Evolutionary conservation across 37 sponge, comb jelly and placozoan genomes (phyloP).

Genomic region (Corticium candelabrum): DNA sequence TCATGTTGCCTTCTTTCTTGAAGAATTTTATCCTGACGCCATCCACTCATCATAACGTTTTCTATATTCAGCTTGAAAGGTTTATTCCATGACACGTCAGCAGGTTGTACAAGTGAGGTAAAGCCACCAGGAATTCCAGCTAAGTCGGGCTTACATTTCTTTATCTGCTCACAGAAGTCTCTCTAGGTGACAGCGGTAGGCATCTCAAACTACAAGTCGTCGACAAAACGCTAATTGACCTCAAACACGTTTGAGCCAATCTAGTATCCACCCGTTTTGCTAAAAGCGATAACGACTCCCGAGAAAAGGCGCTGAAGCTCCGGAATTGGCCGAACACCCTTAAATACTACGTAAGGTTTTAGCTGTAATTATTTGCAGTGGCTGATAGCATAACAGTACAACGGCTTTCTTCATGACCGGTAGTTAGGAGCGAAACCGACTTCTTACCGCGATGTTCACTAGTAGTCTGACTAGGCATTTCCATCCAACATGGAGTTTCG

Average conservation of each 20-base stretch:
- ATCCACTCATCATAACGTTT: background rate
- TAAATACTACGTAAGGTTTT: constrained; percentile 46
- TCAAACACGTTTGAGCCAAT: too few relatives aligned
- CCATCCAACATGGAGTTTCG: constrained; percentile 54
- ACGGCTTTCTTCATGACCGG: constrained; percentile 44
- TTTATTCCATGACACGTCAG: too few relatives aligned
- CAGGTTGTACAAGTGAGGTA: too few relatives aligned
- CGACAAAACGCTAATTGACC: too few relatives aligned
- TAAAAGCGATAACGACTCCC: too few relatives aligned
- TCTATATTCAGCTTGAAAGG: background rate
- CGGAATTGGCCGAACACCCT: constrained; percentile 26
- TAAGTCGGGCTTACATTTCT: too few relatives aligned
- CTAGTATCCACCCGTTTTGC: too few relatives aligned
- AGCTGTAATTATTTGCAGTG: constrained; percentile 27
- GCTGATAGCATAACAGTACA: constrained; percentile 50
- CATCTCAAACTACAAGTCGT: too few relatives aligned
- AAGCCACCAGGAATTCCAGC: too few relatives aligned
- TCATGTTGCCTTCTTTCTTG: background rate
- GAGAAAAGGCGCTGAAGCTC: too few relatives aligned
- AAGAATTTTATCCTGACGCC: background rate
- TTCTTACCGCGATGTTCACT: constrained; percentile 21
- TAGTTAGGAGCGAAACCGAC: constrained; percentile 36
- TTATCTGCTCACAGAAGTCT: too few relatives aligned
- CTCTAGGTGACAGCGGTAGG: too few relatives aligned
- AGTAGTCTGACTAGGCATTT: constrained; percentile 47